Evolutionary conservation across 2,113 vertebrate species (phyloP).

Genomic region (Phrynocephalus versicolor): DNA sequence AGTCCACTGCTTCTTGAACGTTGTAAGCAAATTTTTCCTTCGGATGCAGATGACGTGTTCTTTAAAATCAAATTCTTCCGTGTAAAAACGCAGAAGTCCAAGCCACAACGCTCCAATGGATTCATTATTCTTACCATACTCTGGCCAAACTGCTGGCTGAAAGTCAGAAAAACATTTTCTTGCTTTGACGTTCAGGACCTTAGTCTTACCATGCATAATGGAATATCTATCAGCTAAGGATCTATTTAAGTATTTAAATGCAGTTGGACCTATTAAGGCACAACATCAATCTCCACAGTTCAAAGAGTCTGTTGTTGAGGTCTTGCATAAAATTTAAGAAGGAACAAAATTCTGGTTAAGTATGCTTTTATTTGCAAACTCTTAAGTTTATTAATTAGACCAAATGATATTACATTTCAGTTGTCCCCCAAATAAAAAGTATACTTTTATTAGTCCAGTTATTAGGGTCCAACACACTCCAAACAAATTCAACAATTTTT

Average conservation of each 20-base stretch:
- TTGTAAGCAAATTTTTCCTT: conserved; percentile 88
- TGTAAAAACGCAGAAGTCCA: conserved; percentile 92
- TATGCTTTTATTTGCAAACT: background rate
- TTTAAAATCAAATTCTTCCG: conserved; percentile 95
- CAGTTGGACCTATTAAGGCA: background rate
- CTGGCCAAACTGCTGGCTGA: conserved; percentile 84
- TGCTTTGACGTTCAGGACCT: background rate
- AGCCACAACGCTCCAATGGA: conserved; percentile 92
- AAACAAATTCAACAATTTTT: no score
- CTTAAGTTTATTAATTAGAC: background rate
- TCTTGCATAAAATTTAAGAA: background rate
- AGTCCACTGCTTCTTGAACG: conserved; percentile 97
- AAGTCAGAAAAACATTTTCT: conserved; percentile 44
- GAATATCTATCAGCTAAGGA: background rate
- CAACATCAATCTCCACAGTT: background rate
- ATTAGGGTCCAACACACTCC: no score
- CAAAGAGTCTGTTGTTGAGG: background rate
- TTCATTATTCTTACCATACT: conserved; percentile 84
- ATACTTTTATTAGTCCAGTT: background rate
- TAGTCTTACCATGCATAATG: background rate
- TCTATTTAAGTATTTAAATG: background rate
- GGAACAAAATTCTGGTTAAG: background rate
- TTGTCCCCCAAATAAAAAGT: background rate
- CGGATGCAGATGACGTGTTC: conserved; percentile 92
- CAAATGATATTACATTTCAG: background rate